A percentile compares a stretch with the other conserved stretches of the same genome.
Evolutionary conservation across 2,113 vertebrate species (phyloP).

Genomic region (Sardina pilchardus): DNA sequence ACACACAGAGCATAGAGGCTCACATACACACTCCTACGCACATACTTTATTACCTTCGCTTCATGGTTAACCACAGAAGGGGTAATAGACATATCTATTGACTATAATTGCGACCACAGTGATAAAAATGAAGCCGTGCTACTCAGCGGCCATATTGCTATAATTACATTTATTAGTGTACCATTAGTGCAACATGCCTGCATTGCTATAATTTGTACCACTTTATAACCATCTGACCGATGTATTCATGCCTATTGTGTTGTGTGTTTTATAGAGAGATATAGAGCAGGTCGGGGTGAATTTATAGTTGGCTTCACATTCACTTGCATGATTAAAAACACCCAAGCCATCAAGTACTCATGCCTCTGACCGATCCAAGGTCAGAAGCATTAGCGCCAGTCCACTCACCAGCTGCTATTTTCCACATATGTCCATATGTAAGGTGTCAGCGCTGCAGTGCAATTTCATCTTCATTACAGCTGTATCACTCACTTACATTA

Average conservation of each 20-base stretch:
- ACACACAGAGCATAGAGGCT: neutral
- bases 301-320: neutral
- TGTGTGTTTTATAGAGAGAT: neutral
- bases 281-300: neutral
- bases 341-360: neutral
- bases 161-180: neutral
- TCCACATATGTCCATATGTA: neutral
- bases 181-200: neutral
- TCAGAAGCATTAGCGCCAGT: neutral
- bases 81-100: neutral
- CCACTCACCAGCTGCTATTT: neutral
- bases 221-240: neutral
- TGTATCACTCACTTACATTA: neutral
- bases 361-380: neutral
- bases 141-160: neutral
- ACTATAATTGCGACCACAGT: neutral
- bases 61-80: neutral
- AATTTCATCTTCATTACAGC: neutral
- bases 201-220: neutral
- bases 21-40: neutral
- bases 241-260: neutral
- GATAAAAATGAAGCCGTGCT: neutral
- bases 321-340: neutral
- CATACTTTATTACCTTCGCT: neutral
- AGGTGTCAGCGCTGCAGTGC: neutral